These are phyloP conservation scores for Priocnemis perturbator DNA, from an alignment of 2,888 invertebrate species.

Conservation along the genomic window DNA sequence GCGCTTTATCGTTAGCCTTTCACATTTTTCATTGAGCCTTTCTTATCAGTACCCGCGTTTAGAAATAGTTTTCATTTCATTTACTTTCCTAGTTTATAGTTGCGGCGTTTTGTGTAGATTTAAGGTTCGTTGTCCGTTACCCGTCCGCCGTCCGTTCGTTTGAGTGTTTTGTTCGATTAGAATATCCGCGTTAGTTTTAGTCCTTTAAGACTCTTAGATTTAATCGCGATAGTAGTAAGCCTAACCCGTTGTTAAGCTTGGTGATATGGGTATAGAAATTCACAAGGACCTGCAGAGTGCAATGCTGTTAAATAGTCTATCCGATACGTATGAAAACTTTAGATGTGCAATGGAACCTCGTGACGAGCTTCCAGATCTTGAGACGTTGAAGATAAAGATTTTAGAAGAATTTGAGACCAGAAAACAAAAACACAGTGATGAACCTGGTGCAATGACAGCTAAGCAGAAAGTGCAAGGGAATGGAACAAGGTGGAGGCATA, in stretches of 20 bases:
- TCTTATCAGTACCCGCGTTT: no score
- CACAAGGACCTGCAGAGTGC: slow-evolving; percentile 10
- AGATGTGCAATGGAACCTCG: slow-evolving; percentile 28
- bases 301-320: slow-evolving; percentile 29
- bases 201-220: no score
- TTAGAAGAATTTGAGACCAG: slow-evolving; percentile 4
- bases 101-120: no score
- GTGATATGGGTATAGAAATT: slow-evolving; percentile 26
- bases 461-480: not conserved
- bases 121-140: no score
- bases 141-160: no score
- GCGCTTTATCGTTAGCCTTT: no score
- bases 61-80: no score
- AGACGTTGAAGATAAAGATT: slow-evolving; percentile 19
- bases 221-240: no score
- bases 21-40: no score
- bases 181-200: no score
- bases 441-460: not conserved
- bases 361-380: slow-evolving; percentile 26
- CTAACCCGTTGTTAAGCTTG: slow-evolving; percentile 23
- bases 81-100: no score
- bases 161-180: no score
- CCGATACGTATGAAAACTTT: slow-evolving; percentile 26
- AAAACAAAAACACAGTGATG: not conserved
- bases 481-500: not conserved